phyloP scores from a whole-genome alignment of 2,888 invertebrate species.

The Leptinotarsa juncta region DNA sequence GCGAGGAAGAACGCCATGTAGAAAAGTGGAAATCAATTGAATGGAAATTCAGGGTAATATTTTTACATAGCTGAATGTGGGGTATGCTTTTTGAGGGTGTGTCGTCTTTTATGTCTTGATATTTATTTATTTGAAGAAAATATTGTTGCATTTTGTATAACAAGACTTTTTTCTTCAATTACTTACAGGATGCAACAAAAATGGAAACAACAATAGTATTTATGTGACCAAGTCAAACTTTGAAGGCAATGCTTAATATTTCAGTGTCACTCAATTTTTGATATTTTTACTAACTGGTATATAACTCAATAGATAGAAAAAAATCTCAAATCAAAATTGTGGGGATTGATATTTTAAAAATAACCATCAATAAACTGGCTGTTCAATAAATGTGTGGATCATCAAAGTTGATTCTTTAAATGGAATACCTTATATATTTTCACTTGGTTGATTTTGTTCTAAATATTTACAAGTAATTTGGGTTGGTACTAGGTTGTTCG shows the following conservation, averaged over 20 bases:
- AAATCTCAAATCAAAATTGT: no score
- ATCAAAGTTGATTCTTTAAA: no score
- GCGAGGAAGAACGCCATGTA: slow-evolving; percentile 68
- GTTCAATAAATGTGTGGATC: no score
- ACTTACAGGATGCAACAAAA: not conserved
- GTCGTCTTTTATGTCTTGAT: slow-evolving; percentile 30
- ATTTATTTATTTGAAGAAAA: not conserved
- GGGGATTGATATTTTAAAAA: no score
- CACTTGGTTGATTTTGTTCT: no score
- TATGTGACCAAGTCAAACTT: not conserved
- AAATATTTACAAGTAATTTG: no score
- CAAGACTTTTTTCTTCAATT: not conserved
- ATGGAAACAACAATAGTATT: no score
- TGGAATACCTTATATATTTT: no score
- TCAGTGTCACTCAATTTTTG: not conserved
- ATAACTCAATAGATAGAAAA: no score
- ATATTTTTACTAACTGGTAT: no score
- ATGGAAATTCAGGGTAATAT: slow-evolving; percentile 76
- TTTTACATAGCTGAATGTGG: slow-evolving; percentile 49
- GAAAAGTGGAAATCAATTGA: slow-evolving; percentile 73
- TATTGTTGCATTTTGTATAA: not conserved
- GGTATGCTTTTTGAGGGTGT: slow-evolving; percentile 46
- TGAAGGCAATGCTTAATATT: not conserved
- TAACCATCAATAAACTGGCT: no score
- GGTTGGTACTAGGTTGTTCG: no score